Conservation (phyloP, 2,888 invertebrate species). For the Acrocyrtus sp. region DNA sequence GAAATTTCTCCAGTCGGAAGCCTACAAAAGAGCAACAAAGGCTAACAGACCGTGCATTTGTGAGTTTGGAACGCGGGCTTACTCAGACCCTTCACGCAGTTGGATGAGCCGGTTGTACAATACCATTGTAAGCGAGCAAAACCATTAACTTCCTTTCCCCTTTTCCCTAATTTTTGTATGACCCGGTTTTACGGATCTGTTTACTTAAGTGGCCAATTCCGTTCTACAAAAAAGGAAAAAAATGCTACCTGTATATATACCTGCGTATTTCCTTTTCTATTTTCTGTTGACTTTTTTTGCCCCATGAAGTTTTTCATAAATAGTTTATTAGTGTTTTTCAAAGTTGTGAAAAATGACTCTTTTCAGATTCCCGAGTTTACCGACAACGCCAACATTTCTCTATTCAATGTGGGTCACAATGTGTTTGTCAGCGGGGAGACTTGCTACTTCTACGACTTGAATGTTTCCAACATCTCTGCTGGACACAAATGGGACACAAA, state of each 20-base stretch:
- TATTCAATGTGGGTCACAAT: constrained; percentile 67
- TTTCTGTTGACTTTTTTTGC: constrained; percentile 1
- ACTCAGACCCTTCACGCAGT: constrained; percentile 43
- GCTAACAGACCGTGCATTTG: constrained; percentile 44
- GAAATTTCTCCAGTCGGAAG: constrained; percentile 67
- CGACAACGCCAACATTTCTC: constrained; percentile 68
- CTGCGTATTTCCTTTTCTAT: not conserved
- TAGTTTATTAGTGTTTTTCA: not conserved
- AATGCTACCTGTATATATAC: too few species aligned
- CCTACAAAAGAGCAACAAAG: constrained; percentile 65
- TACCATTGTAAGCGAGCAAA: constrained; percentile 52
- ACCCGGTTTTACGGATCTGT: not conserved
- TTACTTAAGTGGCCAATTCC: not conserved
- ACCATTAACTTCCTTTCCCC: not conserved
- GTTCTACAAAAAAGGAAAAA: too few species aligned
- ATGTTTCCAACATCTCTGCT: constrained; percentile 67
- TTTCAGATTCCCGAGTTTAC: constrained; percentile 65
- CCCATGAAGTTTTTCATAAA: not conserved
- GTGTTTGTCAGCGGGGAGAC: constrained; percentile 69
- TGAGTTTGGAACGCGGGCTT: constrained; percentile 42
- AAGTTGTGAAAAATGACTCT: not conserved
- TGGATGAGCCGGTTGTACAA: constrained; percentile 52
- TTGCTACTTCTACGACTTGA: constrained; percentile 66
- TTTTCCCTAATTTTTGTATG: not conserved
- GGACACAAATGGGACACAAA: constrained; percentile 63